These are phyloP conservation scores for Ormyrus thymus DNA, from an alignment of 2,888 invertebrate species.

Conservation along the genomic window DNA sequence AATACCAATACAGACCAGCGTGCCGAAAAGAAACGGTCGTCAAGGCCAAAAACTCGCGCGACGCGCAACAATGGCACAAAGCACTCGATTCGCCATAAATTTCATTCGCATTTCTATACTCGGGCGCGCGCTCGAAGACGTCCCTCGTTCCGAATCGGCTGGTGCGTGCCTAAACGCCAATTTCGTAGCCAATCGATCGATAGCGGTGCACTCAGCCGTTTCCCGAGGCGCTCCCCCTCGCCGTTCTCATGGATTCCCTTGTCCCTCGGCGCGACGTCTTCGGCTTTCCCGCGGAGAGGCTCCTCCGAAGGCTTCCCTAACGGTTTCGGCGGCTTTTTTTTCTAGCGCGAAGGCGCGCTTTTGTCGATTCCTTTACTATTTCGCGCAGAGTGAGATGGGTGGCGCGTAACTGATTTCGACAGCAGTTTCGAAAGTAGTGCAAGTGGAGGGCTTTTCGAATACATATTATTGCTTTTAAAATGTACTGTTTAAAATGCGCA, in stretches of 20 bases:
- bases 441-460: too few species aligned
- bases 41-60: background rate
- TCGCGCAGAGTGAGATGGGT: too few species aligned
- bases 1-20: too few species aligned
- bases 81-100: constrained; percentile 16
- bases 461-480: too few species aligned
- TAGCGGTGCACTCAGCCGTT: constrained; percentile 42
- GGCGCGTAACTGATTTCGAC: too few species aligned
- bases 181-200: constrained; percentile 52
- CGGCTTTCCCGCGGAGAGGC: background rate
- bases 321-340: constrained; percentile 18
- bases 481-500: too few species aligned
- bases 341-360: background rate
- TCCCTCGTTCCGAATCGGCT: background rate
- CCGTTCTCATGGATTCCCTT: constrained; percentile 1
- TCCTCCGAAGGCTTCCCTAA: constrained; percentile 8
- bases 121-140: background rate
- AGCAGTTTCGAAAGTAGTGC: too few species aligned
- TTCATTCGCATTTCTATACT: constrained; percentile 13
- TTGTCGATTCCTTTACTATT: background rate
- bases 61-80: background rate
- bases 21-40: background rate
- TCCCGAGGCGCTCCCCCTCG: constrained; percentile 29
- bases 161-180: constrained; percentile 42
- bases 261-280: constrained; percentile 24